Base-by-base conservation (phyloP, 1,140 invertebrate genomes). In the Philopotamus ludificatus region DNA sequence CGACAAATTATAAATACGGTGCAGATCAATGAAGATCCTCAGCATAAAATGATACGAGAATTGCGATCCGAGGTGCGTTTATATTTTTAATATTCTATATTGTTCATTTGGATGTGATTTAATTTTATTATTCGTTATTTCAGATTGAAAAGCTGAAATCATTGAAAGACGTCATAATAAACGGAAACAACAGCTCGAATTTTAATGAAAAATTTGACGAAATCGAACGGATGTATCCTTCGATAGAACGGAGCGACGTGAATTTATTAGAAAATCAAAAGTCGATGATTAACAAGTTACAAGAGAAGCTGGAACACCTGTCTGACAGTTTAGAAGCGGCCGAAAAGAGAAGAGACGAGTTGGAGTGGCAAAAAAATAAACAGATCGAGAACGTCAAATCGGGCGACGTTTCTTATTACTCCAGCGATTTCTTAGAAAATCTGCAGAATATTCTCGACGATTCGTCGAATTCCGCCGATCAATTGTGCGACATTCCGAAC, bases 1-100 rank as follows among this genome's bases (percentile, higher is more conserved):
- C 87, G 95, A 72, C 90, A 91, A 60, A 97, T 97, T 58, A 92
- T 96, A 73, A 97, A 97, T 75, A 93, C 93, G 73, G 93, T 93
- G 0, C 94, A 91, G 3, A 90, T 96, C 51, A 97, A 97, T 79
- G 94, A 97, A 77, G 91, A 94, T 80, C 84, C 89, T 1, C 92
- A 93, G 73, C 89, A 92, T 1, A 91, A 91, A 76, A 79, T 93
- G 12, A 94, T 94, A 70, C 81, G 89, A 34, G 91, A 93, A 70
- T 81, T 94, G 9, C 77, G 90, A 7, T 88, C 97, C 7, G 91
- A 93, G 81, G 87, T 91, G 23, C 26, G 51, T 63, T 57, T 42
- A 12, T 34, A 42, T 25, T 42, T 53, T 26, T 10, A 1, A 26
- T 10, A 4, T 23, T 15, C 9, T 22, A 15, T 42, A 23, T 57